Evolutionary conservation across 1,140 invertebrate genomes (phyloP).

Genomic region (Eupeodes corollae): DNA sequence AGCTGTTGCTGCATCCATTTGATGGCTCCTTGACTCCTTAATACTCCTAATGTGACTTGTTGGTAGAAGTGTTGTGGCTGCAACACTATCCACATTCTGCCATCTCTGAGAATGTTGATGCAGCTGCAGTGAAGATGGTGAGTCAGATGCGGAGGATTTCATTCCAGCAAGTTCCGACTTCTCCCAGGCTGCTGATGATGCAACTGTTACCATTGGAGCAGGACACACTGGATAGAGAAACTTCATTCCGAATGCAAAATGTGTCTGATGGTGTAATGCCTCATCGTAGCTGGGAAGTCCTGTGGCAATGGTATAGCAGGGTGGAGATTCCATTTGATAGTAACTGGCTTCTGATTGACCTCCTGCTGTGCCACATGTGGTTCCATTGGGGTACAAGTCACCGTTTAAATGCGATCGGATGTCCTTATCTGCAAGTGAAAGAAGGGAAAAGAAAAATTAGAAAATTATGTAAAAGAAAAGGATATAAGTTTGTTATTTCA

Average conservation of each 20-base stretch:
- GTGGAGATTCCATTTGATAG: constrained; percentile 41
- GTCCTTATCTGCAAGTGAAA: constrained; percentile 30
- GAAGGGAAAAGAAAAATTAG: constrained; percentile 1
- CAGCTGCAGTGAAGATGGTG: constrained; percentile 6
- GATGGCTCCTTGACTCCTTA: too few relatives aligned
- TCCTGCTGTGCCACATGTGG: not conserved
- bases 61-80: constrained; percentile 12
- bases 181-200: constrained; percentile 27
- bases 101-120: constrained; percentile 10
- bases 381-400: not conserved
- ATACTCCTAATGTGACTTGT: not conserved
- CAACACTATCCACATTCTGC: not conserved
- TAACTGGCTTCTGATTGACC: constrained; percentile 17
- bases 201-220: constrained; percentile 11
- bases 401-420: constrained; percentile 30
- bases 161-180: too few relatives aligned
- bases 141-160: constrained; percentile 12
- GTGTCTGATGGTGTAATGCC: constrained; percentile 39
- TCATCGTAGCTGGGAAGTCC: constrained; percentile 49
- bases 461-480: not conserved
- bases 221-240: constrained; percentile 32
- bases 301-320: constrained; percentile 48
- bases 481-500: too few relatives aligned
- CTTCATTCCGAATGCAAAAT: constrained; percentile 35
- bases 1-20: too few relatives aligned